Evolutionary conservation across 2,113 vertebrate genomes (phyloP).

Genomic region (Asarcornis scutulata): DNA sequence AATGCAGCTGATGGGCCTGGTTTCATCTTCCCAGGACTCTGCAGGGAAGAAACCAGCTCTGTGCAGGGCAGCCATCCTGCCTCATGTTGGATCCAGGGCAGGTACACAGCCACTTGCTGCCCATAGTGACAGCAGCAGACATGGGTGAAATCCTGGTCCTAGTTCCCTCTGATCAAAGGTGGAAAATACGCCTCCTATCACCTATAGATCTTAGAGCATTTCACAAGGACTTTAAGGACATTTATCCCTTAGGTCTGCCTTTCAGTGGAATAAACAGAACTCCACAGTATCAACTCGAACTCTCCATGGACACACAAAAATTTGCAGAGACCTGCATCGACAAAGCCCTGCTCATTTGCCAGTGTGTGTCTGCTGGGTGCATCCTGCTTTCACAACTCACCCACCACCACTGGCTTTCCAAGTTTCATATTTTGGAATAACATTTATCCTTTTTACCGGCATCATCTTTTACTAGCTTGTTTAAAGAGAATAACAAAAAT

Average conservation of each 20-base stretch:
- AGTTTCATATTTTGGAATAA: not conserved
- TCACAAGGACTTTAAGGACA: not conserved
- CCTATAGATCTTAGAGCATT: not conserved
- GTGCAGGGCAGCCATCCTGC: not conserved
- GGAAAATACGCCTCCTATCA: not conserved
- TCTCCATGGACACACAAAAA: not conserved
- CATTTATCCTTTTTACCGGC: not conserved
- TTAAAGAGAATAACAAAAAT: not conserved
- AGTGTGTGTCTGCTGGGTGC: not conserved
- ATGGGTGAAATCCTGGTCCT: not conserved
- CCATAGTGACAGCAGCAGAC: not conserved
- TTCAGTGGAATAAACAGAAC: not conserved
- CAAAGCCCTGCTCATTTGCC: not conserved
- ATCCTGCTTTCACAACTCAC: not conserved
- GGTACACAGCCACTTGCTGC: rapidly evolving
- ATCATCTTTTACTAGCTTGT: not conserved
- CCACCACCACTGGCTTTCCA: not conserved
- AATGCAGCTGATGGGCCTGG: not conserved
- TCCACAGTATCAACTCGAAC: not conserved
- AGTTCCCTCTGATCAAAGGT: not conserved
- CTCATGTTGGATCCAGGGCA: rapidly evolving
- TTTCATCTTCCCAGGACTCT: not conserved
- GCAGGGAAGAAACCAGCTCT: not conserved
- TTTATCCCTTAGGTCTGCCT: not conserved
- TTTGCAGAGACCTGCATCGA: not conserved